A percentile compares a stretch with the other conserved stretches of the same genome.
These are phyloP conservation scores for Oppia nitens DNA, from an alignment of 1,140 invertebrate species.

Conservation along the genomic window DNA sequence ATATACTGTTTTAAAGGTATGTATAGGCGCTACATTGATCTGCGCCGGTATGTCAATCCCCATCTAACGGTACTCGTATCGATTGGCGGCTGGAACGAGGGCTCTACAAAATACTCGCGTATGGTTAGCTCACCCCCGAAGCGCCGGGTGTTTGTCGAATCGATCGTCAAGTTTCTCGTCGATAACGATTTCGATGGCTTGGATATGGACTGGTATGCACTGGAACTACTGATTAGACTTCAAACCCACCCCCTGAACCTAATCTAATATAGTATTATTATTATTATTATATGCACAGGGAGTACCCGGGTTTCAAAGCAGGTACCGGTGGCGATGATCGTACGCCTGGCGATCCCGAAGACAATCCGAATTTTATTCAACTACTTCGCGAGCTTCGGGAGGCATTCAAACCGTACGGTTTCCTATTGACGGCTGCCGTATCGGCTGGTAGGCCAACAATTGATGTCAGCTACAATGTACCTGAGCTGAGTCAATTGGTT, in stretches of 20 bases:
- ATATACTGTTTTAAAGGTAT: neutral
- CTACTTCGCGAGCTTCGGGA: slow-evolving; percentile 8
- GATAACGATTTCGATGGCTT: slow-evolving; percentile 42
- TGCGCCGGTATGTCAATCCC: slow-evolving; percentile 5
- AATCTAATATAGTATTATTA: no score
- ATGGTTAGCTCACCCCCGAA: slow-evolving; percentile 41
- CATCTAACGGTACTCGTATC: slow-evolving; percentile 34
- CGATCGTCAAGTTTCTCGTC: slow-evolving; percentile 43
- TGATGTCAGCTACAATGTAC: slow-evolving; percentile 53
- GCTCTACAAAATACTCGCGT: slow-evolving; percentile 43
- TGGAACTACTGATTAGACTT: no score
- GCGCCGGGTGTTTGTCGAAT: slow-evolving; percentile 50
- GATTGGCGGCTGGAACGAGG: slow-evolving; percentile 61
- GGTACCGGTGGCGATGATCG: slow-evolving; percentile 4
- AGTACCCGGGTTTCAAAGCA: slow-evolving; percentile 9
- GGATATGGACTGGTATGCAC: slow-evolving; percentile 38
- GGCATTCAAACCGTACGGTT: slow-evolving; percentile 32
- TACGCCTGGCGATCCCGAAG: neutral
- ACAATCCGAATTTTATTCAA: slow-evolving; percentile 4
- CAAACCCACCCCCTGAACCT: no score
- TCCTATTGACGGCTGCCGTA: slow-evolving; percentile 38
- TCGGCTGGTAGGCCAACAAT: slow-evolving; percentile 37
- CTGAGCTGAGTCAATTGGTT: slow-evolving; percentile 41
- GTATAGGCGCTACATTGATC: neutral
- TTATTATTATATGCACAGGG: no score